Conservation (phyloP, 1,140 invertebrate species). For the Bombus consobrinus region DNA sequence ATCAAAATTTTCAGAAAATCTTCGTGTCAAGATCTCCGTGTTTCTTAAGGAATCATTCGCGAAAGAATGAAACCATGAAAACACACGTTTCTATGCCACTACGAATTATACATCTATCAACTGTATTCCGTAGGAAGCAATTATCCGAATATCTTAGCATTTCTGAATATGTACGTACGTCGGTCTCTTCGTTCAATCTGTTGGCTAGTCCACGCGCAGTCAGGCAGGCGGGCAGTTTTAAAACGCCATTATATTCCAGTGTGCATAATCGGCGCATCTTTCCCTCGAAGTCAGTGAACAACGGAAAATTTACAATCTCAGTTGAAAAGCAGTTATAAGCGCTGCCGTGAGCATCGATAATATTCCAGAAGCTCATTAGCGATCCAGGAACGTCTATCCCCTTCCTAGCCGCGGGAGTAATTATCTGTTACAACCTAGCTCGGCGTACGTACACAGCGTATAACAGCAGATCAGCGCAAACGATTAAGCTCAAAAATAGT, state of each 20-base stretch:
- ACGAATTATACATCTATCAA: slow-evolving; percentile 7
- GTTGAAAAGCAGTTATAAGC: slow-evolving; percentile 58
- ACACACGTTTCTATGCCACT: too few species aligned
- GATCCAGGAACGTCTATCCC: slow-evolving; percentile 68
- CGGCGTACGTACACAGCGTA: slow-evolving; percentile 47
- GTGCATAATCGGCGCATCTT: slow-evolving; percentile 38
- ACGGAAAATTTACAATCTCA: slow-evolving; percentile 55
- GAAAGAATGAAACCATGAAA: too few species aligned
- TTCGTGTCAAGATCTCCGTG: too few species aligned
- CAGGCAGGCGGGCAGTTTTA: background rate
- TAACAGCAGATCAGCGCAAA: slow-evolving; percentile 77
- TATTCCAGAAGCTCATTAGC: slow-evolving; percentile 70
- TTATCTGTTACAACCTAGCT: slow-evolving; percentile 66
- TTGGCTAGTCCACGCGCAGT: background rate
- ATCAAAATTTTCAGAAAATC: too few species aligned
- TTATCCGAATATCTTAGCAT: slow-evolving; percentile 29
- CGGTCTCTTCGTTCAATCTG: background rate
- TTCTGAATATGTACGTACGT: background rate
- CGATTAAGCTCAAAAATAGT: slow-evolving; percentile 80
- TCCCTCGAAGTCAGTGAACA: slow-evolving; percentile 44
- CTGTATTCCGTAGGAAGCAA: background rate
- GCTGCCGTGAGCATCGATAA: slow-evolving; percentile 64
- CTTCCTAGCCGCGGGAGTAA: slow-evolving; percentile 49
- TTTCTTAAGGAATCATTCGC: too few species aligned
- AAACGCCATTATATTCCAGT: slow-evolving; percentile 37